Percentiles rank a stretch among this genome's conserved stretches.
phyloP scores from a whole-genome alignment of 2,113 vertebrate genomes.

The Dendropsophus ebraccatus region DNA sequence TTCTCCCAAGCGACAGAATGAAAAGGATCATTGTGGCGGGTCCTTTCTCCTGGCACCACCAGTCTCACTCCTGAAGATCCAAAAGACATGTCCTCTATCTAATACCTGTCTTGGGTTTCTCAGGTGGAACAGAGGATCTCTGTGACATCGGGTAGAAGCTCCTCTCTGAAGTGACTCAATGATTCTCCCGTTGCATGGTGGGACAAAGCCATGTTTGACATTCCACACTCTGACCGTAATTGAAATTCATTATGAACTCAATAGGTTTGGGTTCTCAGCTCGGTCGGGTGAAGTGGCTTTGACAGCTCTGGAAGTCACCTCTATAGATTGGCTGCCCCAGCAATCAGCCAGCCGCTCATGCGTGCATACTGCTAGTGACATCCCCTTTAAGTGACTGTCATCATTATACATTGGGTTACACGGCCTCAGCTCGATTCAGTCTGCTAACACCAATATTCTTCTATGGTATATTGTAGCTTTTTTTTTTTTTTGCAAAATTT shows the following conservation, averaged over 20 bases:
- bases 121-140: constrained; percentile 50
- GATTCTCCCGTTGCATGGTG: constrained; percentile 42
- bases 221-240: constrained; percentile 50
- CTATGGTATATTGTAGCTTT: background rate
- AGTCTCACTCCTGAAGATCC: constrained; percentile 48
- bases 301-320: constrained; percentile 58
- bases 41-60: constrained; percentile 45
- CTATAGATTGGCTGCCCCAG: constrained; percentile 46
- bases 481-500: background rate
- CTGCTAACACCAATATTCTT: constrained; percentile 38
- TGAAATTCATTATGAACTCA: constrained; percentile 57
- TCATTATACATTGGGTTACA: constrained; percentile 15
- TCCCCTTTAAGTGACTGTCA: constrained; percentile 42
- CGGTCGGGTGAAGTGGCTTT: constrained; percentile 57
- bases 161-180: constrained; percentile 47
- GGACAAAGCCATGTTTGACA: constrained; percentile 57
- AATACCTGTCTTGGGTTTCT: constrained; percentile 52
- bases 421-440: background rate
- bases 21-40: constrained; percentile 51
- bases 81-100: constrained; percentile 41
- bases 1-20: constrained; percentile 35
- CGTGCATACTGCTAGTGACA: constrained; percentile 34
- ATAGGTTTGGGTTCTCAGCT: constrained; percentile 53
- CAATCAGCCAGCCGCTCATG: constrained; percentile 53
- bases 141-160: constrained; percentile 48